These are phyloP conservation scores for Vanessa tameamea DNA, from an alignment of 1,140 invertebrate genomes.

Conservation along the genomic window DNA sequence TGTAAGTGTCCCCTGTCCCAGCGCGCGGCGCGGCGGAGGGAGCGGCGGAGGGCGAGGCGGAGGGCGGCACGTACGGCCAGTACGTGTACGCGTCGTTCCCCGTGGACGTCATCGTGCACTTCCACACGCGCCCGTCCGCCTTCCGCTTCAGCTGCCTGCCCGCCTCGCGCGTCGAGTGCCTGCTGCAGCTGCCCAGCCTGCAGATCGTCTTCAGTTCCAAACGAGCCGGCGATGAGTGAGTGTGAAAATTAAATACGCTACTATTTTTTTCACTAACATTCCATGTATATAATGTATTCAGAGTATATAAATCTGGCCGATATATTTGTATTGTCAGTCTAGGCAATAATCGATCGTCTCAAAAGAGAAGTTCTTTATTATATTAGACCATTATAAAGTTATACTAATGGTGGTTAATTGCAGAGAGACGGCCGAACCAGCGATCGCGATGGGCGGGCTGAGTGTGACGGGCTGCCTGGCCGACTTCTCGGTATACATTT, in stretches of 20 bases:
- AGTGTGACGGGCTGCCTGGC: slow-evolving; percentile 97
- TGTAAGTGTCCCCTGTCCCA: not conserved
- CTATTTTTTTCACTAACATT: too few relatives aligned
- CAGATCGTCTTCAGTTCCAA: slow-evolving; percentile 96
- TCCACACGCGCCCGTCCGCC: slow-evolving; percentile 98
- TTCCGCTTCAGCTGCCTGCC: slow-evolving; percentile 98
- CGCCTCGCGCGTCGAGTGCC: slow-evolving; percentile 96
- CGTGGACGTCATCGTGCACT: slow-evolving; percentile 99
- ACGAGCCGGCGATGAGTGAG: slow-evolving; percentile 87
- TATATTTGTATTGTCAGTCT: too few relatives aligned
- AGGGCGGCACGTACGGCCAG: slow-evolving; percentile 81
- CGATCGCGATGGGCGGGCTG: slow-evolving; percentile 90
- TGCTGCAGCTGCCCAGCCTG: slow-evolving; percentile 96
- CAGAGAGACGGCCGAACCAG: slow-evolving; percentile 83
- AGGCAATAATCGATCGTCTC: too few relatives aligned
- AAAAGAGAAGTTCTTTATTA: too few relatives aligned
- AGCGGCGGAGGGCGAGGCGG: slow-evolving; percentile 36
- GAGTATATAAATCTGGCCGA: too few relatives aligned
- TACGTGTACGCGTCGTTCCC: slow-evolving; percentile 96
- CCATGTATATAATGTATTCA: too few relatives aligned
- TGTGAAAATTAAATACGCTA: slow-evolving; percentile 5
- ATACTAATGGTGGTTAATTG: not conserved
- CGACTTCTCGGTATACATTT: slow-evolving; percentile 98
- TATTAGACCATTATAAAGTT: too few relatives aligned
- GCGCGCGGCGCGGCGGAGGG: slow-evolving; percentile 46